Conservation (phyloP, 30 jellyfish, hydroid and myxozoan genomes). For the Hydra vulgaris region DNA sequence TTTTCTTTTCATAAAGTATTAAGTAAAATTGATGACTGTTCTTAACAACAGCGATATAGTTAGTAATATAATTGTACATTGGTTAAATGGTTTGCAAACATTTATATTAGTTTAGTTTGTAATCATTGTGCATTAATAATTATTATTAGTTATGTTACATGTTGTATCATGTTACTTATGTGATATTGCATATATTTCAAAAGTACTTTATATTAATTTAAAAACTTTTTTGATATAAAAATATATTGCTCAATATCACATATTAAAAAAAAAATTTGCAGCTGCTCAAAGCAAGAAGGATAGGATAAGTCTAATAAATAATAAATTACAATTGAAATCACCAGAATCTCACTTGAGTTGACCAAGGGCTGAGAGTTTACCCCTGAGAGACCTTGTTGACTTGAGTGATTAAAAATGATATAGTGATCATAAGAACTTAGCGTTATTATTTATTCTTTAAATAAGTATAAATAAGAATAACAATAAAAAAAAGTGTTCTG, state of each 20-base stretch:
- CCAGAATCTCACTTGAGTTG: no score
- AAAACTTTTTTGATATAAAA: neutral
- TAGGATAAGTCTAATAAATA: neutral
- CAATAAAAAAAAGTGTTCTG: no score
- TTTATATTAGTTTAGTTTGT: neutral
- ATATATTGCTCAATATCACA: neutral
- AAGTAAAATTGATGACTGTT: neutral
- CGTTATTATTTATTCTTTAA: no score
- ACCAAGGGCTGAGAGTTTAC: no score
- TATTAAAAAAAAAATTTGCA: neutral
- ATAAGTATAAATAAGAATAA: no score
- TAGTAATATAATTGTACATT: neutral
- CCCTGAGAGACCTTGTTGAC: no score
- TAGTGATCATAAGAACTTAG: no score
- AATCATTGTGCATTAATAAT: neutral
- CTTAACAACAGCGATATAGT: neutral
- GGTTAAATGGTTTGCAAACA: neutral
- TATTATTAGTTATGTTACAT: no score
- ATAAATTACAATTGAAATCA: no score
- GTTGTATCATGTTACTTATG: neutral
- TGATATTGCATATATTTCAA: no score
- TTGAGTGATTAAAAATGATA: no score
- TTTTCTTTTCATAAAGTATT: neutral
- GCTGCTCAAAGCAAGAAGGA: neutral
- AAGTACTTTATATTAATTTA: neutral